Evolutionary conservation across 2,113 vertebrate genomes (phyloP).

Genomic region (Apus apus): DNA sequence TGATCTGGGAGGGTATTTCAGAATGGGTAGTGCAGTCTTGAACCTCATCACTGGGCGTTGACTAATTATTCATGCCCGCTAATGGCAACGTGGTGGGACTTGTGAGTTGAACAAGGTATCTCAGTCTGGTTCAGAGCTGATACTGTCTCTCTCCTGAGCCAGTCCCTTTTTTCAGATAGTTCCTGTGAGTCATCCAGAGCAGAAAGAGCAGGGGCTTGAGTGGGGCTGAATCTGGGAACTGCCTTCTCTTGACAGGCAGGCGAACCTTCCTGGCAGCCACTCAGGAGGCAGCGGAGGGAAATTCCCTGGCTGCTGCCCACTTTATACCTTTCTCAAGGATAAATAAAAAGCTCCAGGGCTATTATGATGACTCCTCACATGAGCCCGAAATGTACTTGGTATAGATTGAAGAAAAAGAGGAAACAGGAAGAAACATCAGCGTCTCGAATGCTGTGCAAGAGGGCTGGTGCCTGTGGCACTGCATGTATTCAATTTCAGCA

Average conservation of each 20-base stretch:
- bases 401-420: conserved; percentile 9
- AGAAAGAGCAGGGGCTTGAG: not conserved
- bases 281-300: not conserved
- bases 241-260: not conserved
- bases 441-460: conserved; percentile 27
- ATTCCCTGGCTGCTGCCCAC: not conserved
- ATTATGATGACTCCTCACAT: not conserved
- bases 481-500: conserved; percentile 16
- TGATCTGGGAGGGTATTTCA: conserved; percentile 2
- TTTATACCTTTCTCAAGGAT: not conserved
- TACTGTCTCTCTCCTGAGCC: not conserved
- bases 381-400: not conserved
- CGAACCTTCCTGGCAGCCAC: not conserved
- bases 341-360: conserved; percentile 6
- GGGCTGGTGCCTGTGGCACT: conserved; percentile 44
- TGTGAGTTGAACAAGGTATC: not conserved
- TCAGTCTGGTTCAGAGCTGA: not conserved
- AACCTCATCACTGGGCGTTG: not conserved
- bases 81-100: not conserved
- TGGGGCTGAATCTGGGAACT: not conserved
- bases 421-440: conserved; percentile 34
- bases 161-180: not conserved
- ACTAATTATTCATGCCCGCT: not conserved
- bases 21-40: not conserved
- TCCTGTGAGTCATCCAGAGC: not conserved